These are phyloP conservation scores for Variabilichromis moorii DNA, from an alignment of 2,113 vertebrate species.

Conservation along the genomic window DNA sequence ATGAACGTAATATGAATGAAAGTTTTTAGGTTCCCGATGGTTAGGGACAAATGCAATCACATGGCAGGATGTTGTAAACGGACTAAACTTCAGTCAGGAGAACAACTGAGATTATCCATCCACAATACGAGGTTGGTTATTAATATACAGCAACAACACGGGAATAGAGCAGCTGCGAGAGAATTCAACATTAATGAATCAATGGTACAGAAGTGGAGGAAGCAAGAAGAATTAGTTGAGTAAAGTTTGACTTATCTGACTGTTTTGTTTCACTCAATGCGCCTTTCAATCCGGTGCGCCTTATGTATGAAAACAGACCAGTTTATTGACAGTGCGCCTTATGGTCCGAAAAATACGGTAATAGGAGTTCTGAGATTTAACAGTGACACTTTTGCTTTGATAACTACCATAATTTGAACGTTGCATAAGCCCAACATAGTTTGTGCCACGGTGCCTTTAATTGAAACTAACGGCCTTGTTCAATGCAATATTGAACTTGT, in stretches of 20 bases:
- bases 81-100: not conserved
- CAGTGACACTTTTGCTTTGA: not conserved
- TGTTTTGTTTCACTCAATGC: not conserved
- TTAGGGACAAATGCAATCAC: too few relatives aligned
- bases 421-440: not conserved
- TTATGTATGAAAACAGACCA: not conserved
- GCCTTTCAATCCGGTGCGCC: fast-evolving
- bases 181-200: not conserved
- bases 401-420: not conserved
- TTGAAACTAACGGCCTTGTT: not conserved
- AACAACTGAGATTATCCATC: not conserved
- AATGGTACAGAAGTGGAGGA: not conserved
- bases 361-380: not conserved
- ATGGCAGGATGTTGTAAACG: not conserved
- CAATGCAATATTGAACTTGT: not conserved
- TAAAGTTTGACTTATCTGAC: not conserved
- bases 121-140: not conserved
- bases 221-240: not conserved
- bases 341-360: not conserved
- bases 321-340: not conserved
- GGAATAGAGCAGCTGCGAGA: not conserved
- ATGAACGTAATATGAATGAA: not conserved
- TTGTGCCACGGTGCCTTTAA: not conserved
- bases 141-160: not conserved
- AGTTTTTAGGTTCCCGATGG: too few relatives aligned